Base-by-base conservation (phyloP, 2,888 invertebrate species). In the Hololepta plana region DNA sequence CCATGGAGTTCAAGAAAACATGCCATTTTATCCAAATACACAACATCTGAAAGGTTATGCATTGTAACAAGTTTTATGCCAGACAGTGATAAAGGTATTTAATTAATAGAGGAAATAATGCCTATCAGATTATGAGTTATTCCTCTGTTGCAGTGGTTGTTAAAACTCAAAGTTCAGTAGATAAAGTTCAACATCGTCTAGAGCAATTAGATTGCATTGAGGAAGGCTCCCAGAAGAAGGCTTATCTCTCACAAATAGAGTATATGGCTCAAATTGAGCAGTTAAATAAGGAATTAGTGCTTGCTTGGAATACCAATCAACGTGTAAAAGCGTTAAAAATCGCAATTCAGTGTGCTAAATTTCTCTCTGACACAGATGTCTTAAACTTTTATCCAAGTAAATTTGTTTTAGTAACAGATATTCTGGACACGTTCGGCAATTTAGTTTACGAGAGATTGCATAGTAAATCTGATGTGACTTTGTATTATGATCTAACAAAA, bases 351-450 rank as follows among this genome's bases (percentile, higher is more conserved):
- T 91, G 93, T 56, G 84, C 93, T 17, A 93, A 95, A 57, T 60
- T 95, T 42, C 58, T 98, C 28, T 74, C 82, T 2, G 90, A 93
- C 49, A 76, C 82, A 3, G 74, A 73, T 30, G 90, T 85, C 1
- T 71, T 91, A 47, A 80, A 81, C 42, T 98, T 96, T 57, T 98
- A 96, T 60, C 96, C 96, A 0, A 91, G 91, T 55, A 95, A 96
- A 60, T 98, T 91, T 66, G 87, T 93, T 16, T 64, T 96, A 9
- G 77, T 96, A 28, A 91, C 91, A 7, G 95, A 98, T 51, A 84
- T 95, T 38, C 60, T 98, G 38, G 93, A 96, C 52, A 84, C 80
- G 35, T 96, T 98, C 60, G 88, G 88, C 2, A 72, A 75, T 48
- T 62, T 93, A 32, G 90, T 93, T 1, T 88, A 77, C 48, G 75